phyloP scores from a whole-genome alignment of 2,113 vertebrate genomes.

The Pygoscelis adeliae region DNA sequence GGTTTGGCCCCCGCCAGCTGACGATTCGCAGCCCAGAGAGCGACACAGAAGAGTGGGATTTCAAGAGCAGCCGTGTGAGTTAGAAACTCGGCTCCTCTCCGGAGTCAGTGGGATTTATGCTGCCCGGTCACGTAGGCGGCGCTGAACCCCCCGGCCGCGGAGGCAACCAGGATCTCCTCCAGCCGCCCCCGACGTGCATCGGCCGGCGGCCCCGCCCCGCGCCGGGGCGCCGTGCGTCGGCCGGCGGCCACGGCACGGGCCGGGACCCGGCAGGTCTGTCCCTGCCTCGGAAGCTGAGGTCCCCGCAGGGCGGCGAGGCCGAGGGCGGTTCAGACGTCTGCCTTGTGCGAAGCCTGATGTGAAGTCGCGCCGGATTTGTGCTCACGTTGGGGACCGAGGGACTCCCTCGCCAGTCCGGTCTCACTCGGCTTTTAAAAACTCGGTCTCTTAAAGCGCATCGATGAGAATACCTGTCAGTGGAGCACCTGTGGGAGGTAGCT shows the following conservation, averaged over 20 bases:
- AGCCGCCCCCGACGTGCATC: background rate
- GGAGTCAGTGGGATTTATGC: background rate
- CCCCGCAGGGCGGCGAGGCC: background rate
- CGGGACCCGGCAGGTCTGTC: background rate
- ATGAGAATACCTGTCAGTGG: background rate
- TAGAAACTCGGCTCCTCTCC: background rate
- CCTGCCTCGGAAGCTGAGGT: background rate
- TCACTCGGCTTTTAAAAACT: background rate
- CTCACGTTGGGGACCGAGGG: background rate
- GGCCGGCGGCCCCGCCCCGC: too few relatives aligned
- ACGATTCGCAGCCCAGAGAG: background rate
- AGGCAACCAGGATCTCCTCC: background rate
- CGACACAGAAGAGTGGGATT: background rate
- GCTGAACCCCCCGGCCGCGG: background rate
- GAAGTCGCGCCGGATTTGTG: background rate
- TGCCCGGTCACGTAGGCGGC: background rate
- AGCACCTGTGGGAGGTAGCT: background rate
- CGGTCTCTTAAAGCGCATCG: rapidly evolving
- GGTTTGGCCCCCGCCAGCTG: background rate
- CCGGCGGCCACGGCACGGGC: background rate
- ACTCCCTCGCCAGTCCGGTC: background rate
- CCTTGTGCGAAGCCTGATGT: background rate
- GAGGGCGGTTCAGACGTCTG: background rate
- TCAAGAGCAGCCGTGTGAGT: background rate
- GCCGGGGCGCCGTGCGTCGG: background rate